Evolutionary conservation across 1,140 invertebrate species (phyloP), one percentile per base, ranked within the genome.

Genomic region (Drosophila tristis): DNA sequence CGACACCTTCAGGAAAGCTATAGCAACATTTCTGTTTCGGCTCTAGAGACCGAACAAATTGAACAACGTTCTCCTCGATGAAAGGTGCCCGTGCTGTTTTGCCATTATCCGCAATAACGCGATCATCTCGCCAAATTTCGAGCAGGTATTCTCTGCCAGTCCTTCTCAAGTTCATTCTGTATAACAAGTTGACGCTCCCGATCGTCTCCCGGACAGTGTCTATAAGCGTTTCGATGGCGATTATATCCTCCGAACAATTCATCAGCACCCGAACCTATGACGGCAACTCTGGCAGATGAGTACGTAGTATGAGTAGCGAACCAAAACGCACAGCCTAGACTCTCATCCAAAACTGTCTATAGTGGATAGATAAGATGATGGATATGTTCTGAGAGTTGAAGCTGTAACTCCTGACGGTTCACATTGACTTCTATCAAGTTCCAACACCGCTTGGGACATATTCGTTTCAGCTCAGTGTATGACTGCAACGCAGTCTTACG

Each of bases 241-340:
- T 95, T 96, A 87, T 99, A 99, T 2, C 98, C 98, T 54, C 96
- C 98, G 86, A 99, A 96, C 80, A 99, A 94, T 94, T 99, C 99
- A 94, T 99, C 99, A 16, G 98, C 98, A 13, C 98, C 98, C 93
- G 97, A 97, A 26, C 98, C 98, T 5, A 84, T 29, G 5, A 92
- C 48, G 0, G 80, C 84, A 0, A 85, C 68, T 48, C 84, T 77
- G 7, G 86, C 65, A n/a, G 49, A 89, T 90, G 93, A 97, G 95
- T 92, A 29, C 92, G 77, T 74, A 9, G 95, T 97, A 90, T 95
- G 93, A 53, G 97, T 95, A 43, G 98, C 98, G 95, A 99, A 99
- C 98, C 98, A 99, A 15, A 99, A 93, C 25, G 98, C 98, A 93
- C 97, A 97, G 6, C 96, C 96, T 39, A 99, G 94, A 92, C 97